Percentiles rank a stretch among this genome's conserved stretches.
Conservation (phyloP, 1,140 invertebrate species). For the Anastatus disparis region DNA sequence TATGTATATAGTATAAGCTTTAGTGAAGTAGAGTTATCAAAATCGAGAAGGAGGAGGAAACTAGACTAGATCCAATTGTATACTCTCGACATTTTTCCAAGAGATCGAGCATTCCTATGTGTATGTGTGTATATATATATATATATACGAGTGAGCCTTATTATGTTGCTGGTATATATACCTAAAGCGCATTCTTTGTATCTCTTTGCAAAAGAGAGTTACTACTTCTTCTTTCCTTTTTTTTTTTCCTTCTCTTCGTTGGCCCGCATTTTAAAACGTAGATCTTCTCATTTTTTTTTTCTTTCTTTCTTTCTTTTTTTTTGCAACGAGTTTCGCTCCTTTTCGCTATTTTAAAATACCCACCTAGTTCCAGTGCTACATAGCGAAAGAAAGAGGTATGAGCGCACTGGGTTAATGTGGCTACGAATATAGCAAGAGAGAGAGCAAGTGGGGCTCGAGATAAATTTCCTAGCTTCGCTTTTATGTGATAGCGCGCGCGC, state of each 20-base stretch:
- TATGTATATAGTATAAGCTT: too few species aligned
- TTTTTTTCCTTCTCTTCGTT: background rate
- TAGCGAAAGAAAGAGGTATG: too few species aligned
- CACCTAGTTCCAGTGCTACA: too few species aligned
- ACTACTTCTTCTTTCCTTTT: background rate
- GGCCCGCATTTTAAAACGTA: background rate
- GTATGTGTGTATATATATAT: background rate
- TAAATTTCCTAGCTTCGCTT: constrained; percentile 19
- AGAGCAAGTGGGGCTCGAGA: too few species aligned
- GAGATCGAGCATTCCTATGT: constrained; percentile 14
- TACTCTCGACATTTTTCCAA: constrained; percentile 29
- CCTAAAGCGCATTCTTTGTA: too few species aligned
- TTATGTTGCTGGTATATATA: too few species aligned
- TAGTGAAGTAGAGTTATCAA: too few species aligned
- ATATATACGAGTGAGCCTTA: background rate
- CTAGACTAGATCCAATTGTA: constrained; percentile 25
- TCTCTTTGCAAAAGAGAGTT: background rate
- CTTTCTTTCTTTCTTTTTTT: too few species aligned
- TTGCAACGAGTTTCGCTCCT: too few species aligned
- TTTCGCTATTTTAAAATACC: constrained; percentile 15
- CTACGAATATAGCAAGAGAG: background rate
- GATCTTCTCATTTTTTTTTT: constrained; percentile 7
- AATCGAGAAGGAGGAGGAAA: constrained; percentile 19
- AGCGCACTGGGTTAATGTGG: constrained; percentile 6
- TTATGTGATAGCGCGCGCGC: too few species aligned